A percentile compares a stretch with the other conserved stretches of the same genome.
Evolutionary conservation across 2,888 invertebrate species (phyloP).

Genomic region (Troides helena): DNA sequence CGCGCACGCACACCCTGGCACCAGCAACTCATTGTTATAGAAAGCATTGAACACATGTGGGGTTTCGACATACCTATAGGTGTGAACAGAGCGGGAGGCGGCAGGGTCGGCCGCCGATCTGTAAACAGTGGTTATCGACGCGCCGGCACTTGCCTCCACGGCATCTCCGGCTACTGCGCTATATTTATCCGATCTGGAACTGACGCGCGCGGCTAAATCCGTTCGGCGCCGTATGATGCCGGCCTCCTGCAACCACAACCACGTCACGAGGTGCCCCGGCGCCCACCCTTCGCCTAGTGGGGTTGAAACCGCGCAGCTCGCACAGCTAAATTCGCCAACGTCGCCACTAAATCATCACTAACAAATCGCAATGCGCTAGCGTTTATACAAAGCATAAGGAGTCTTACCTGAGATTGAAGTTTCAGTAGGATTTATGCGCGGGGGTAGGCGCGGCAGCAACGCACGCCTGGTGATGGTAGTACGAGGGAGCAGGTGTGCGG

Average conservation of each 20-base stretch:
- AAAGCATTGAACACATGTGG: constrained; percentile 55
- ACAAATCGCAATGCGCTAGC: constrained; percentile 57
- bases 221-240: constrained; percentile 73
- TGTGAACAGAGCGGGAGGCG: constrained; percentile 70
- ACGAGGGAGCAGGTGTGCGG: constrained; percentile 69
- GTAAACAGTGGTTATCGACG: constrained; percentile 78
- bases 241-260: constrained; percentile 78
- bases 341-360: constrained; percentile 37
- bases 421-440: constrained; percentile 77
- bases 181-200: constrained; percentile 76
- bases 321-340: constrained; percentile 60
- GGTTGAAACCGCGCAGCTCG: constrained; percentile 50
- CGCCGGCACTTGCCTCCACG: constrained; percentile 74
- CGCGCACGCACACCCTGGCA: constrained; percentile 41
- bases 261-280: constrained; percentile 66
- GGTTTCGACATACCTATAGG: constrained; percentile 69
- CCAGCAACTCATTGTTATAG: constrained; percentile 53
- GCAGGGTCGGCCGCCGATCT: constrained; percentile 75
- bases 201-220: constrained; percentile 74
- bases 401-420: constrained; percentile 63
- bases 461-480: constrained; percentile 82
- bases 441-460: constrained; percentile 75
- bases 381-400: constrained; percentile 29
- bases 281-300: constrained; percentile 50
- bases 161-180: constrained; percentile 73